Evolutionary conservation across 2,113 vertebrate species (phyloP).

Genomic region (Pitta sordida): DNA sequence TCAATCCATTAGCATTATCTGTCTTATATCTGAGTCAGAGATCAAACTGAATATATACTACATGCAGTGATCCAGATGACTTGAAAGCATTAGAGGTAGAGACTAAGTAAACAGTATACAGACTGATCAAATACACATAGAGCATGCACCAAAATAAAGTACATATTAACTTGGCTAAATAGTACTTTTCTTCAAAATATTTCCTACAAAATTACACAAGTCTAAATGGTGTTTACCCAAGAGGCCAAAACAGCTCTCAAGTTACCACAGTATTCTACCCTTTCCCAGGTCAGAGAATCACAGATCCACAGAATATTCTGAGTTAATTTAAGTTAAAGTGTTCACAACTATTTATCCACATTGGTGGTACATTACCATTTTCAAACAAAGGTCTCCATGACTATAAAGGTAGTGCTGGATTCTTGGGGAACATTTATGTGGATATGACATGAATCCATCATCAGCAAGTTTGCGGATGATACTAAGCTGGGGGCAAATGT

Average conservation of each 20-base stretch:
- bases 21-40: background rate
- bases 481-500: too few relatives aligned
- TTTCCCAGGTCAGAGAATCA: background rate
- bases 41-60: background rate
- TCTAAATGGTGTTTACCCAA: background rate
- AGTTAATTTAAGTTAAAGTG: background rate
- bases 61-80: background rate
- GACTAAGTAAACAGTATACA: background rate
- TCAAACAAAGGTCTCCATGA: background rate
- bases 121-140: background rate
- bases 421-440: background rate
- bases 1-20: background rate
- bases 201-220: background rate
- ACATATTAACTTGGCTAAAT: background rate
- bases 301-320: too few relatives aligned
- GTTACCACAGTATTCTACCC: background rate
- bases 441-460: too few relatives aligned
- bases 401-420: background rate
- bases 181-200: background rate
- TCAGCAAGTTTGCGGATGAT: too few relatives aligned
- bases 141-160: background rate
- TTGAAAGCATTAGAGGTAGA: background rate
- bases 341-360: background rate
- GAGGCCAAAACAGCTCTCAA: background rate
- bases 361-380: background rate